Evolutionary conservation across 2,888 invertebrate species (phyloP).

Genomic region (Cordilura impudica): DNA sequence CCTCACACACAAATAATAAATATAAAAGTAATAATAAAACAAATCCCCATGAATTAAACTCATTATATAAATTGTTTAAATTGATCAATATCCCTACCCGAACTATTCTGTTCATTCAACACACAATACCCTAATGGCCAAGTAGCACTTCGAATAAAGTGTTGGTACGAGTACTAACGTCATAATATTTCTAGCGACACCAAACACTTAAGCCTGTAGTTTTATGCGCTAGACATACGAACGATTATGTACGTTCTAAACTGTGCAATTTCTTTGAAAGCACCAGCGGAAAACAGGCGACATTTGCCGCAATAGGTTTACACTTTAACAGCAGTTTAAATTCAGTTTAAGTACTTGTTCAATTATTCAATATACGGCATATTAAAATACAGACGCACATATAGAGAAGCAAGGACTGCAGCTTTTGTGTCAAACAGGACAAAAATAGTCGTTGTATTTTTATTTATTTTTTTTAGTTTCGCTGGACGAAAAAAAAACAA

Average conservation of each 20-base stretch:
- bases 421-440: neutral
- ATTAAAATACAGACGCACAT: neutral
- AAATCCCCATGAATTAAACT: constrained; percentile 51
- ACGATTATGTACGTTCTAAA: no score
- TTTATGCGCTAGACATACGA: no score
- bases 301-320: neutral
- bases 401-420: neutral
- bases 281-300: neutral
- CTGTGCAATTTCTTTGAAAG: neutral
- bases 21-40: constrained; percentile 23
- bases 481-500: neutral
- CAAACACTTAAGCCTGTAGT: neutral
- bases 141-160: neutral
- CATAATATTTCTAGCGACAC: no score
- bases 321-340: constrained; percentile 2
- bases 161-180: neutral
- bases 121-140: no score
- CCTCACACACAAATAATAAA: neutral
- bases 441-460: neutral
- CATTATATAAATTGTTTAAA: constrained; percentile 46
- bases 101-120: neutral
- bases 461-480: neutral
- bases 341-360: constrained; percentile 13
- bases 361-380: constrained; percentile 22
- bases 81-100: neutral